A percentile compares a stretch with the other conserved stretches of the same genome.
Evolutionary conservation across 2,113 vertebrate genomes (phyloP).

Genomic region (Apaloderma vittatum): DNA sequence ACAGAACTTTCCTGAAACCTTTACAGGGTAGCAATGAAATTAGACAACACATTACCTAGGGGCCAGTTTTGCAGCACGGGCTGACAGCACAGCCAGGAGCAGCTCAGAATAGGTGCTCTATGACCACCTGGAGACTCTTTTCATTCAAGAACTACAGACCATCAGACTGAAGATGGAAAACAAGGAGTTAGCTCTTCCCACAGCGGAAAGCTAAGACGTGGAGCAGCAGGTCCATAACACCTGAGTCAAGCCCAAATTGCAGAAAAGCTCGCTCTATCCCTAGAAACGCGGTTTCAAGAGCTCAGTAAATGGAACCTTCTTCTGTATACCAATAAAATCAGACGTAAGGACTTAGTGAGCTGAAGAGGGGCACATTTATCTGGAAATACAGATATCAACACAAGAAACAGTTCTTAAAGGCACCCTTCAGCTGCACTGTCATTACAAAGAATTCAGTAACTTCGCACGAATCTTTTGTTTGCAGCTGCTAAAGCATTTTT

Average conservation of each 20-base stretch:
- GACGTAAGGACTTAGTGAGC: neutral
- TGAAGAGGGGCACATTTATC: neutral
- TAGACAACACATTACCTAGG: neutral
- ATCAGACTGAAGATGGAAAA: neutral
- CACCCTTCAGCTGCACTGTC: neutral
- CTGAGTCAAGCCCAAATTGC: neutral
- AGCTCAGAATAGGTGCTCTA: neutral
- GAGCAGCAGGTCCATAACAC: neutral
- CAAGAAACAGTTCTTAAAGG: conserved; percentile 18
- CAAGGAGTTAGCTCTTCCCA: neutral
- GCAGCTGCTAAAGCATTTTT: conserved; percentile 32
- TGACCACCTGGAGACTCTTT: neutral
- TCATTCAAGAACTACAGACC: neutral
- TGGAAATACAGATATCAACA: neutral
- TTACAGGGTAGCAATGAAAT: neutral
- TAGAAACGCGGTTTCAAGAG: neutral
- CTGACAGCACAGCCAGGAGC: rapidly evolving
- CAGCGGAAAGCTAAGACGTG: neutral
- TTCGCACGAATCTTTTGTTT: neutral
- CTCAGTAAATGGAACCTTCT: neutral
- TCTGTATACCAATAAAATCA: neutral
- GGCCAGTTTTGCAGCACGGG: neutral
- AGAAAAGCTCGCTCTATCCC: neutral
- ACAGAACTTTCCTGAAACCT: neutral
- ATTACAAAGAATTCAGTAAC: neutral